Evolutionary conservation across 2,113 vertebrate species (phyloP), one percentile per base, ranked within the genome.

Genomic region (Pomatostomus ruficeps): DNA sequence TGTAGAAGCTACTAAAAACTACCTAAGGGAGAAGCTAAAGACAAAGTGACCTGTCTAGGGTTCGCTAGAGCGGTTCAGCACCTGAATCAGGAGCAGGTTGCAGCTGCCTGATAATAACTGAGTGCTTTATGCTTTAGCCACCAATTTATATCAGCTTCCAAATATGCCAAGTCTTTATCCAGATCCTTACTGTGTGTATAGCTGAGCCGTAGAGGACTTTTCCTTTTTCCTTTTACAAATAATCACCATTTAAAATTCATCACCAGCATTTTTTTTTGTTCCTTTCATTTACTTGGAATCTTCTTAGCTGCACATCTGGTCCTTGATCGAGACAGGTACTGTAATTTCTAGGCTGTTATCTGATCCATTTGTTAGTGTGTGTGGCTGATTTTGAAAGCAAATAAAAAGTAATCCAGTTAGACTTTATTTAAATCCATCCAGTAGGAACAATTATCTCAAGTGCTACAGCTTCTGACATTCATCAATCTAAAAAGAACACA

Each of bases 341-440:
- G 52, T 24, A 61, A 43, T 85, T 89, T 91, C 26, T 75, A 2
- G 5, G 10, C n/a, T 81, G 55, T 89, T 96, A 89, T 96, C 92
- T 89, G 74, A 85, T 91, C 77, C 55, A 20, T 63, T 88, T 82
- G 36, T 72, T 76, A 31, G 22, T 70, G 57, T 63, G 57, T 91
- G 59, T 89, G 84, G 67, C 68, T 95, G 83, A 57, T 84, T 95
- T 86, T 80, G 65, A 91, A 88, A 94, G 76, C 54, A 78, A 94
- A 87, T 87, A 74, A 76, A 66, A 93, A 75, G 31, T 94, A 96
- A 97, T 96, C 28, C n/a, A 63, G 68, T 95, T 95, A 96, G 86
- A 83, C 43, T 78, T 93, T 61, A 84, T 92, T 91, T 63, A 77
- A 93, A 85, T 79, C 63, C 88, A 83, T 91, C 72, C 83, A 55